Percentiles rank a stretch among this genome's conserved stretches.
These are phyloP conservation scores for Bufotes viridis DNA, from an alignment of 2,797 vertebrate genomes.

Conservation along the genomic window DNA sequence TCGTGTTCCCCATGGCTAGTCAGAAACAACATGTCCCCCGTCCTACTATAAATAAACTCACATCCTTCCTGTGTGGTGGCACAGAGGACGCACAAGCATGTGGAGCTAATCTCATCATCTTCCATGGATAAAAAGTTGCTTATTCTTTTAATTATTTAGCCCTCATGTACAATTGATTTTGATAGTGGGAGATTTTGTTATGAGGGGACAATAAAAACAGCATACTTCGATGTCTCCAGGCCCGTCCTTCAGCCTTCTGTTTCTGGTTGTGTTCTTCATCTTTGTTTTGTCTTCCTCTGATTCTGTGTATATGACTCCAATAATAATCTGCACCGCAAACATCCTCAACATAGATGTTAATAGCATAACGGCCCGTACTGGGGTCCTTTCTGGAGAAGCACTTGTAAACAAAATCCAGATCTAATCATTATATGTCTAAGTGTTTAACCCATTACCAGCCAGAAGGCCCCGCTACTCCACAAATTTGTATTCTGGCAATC, in stretches of 20 bases:
- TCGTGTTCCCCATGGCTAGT: conserved; percentile 28
- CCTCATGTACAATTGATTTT: conserved; percentile 53
- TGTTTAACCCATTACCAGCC: conserved; percentile 20
- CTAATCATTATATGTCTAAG: conserved; percentile 53
- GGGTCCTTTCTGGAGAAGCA: conserved; percentile 73
- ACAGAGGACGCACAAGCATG: conserved; percentile 32
- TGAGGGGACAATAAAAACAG: conserved; percentile 58
- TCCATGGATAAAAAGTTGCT: conserved; percentile 51
- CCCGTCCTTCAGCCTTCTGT: conserved; percentile 65
- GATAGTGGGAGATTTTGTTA: conserved; percentile 59
- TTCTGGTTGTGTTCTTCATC: conserved; percentile 69
- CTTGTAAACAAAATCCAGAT: conserved; percentile 58
- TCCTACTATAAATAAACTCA: conserved; percentile 45
- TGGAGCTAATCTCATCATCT: conserved; percentile 56
- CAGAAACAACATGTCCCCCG: conserved; percentile 35
- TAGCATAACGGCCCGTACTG: conserved; percentile 74
- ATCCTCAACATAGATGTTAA: conserved; percentile 75
- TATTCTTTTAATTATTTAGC: conserved; percentile 58
- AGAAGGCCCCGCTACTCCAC: neutral
- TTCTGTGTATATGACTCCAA: conserved; percentile 72
- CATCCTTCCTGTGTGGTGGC: conserved; percentile 58
- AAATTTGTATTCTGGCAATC: neutral
- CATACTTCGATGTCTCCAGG: conserved; percentile 59
- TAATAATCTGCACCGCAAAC: conserved; percentile 72
- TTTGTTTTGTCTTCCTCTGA: conserved; percentile 74